Base-by-base conservation (phyloP, 2,888 invertebrate species). In the Cataglyphis cursor region DNA sequence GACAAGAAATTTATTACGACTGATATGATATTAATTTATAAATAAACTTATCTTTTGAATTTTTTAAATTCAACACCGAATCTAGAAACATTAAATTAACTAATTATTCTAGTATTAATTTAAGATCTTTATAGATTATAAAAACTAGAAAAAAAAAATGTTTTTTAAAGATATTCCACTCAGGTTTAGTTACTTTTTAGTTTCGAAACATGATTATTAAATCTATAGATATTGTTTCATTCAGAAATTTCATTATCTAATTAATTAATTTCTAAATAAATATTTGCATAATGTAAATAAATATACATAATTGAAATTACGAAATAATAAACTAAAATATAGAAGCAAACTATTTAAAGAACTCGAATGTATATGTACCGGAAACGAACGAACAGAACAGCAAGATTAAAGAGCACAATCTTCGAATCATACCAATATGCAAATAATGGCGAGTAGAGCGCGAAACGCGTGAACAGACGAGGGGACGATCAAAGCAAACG, bases 321-420 rank as follows among this genome's bases (percentile, higher is more conserved):
- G 21, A 6, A 28, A 28, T 0, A 1, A 72, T 4, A 59, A 0
- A n/a, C 38, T 51, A 51, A 51, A 51, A n/a, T 8, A 51, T 8
- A 51, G 12, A n/a, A 3, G n/a, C n/a, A 51, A 51, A n/a, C 51
- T 51, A 51, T 51, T 51, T 51, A n/a, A n/a, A n/a, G 6, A 48
- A 6, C 18, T 18, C 48, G 48, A 18, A 48, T 18, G 18, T 18
- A n/a, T 51, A 1, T 48, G 51, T 51, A n/a, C 51, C 51, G 51
- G 51, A 51, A 51, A 51, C n/a, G n/a, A 81, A 81, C 72, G 57
- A 88, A 78, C 68, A 68, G 76, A 85, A 80, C 61, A 59, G 81
- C 51, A 54, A 44, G 57, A 57, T 66, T 18, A 61, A 61, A 41
- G 48, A 18, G 21, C 12, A 51, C 41, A 59, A 68, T 65, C 41